These are phyloP conservation scores for Protodeltote pygarga DNA, from an alignment of 2,888 invertebrate species.

Conservation along the genomic window DNA sequence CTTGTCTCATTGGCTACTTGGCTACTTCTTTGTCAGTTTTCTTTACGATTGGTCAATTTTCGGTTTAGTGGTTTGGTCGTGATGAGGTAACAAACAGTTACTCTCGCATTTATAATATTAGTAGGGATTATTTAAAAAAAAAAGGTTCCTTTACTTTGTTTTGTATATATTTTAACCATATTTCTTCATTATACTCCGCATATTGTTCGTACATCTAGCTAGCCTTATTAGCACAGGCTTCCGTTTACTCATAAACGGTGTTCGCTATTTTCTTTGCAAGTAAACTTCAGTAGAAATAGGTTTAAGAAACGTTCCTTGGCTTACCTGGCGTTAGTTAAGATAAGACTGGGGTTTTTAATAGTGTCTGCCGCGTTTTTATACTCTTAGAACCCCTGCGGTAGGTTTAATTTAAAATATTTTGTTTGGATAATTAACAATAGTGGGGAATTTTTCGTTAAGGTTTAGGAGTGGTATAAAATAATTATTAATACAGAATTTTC, in stretches of 20 bases:
- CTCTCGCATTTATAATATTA: too few species aligned
- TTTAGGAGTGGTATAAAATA: too few species aligned
- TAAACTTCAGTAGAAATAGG: constrained; percentile 56
- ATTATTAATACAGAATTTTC: too few species aligned
- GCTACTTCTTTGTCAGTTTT: too few species aligned
- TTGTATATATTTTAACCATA: constrained; percentile 31
- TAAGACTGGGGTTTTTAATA: constrained; percentile 57
- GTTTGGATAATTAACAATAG: constrained; percentile 8
- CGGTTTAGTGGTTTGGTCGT: too few species aligned
- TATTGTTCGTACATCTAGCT: constrained; percentile 52
- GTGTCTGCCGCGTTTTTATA: constrained; percentile 46
- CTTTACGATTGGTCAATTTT: too few species aligned
- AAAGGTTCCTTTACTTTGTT: constrained; percentile 4
- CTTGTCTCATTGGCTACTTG: too few species aligned
- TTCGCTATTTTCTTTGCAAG: constrained; percentile 61
- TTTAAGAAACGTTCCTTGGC: constrained; percentile 55
- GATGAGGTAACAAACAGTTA: too few species aligned
- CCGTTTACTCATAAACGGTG: constrained; percentile 63
- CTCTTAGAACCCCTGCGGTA: constrained; percentile 15
- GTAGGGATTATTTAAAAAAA: constrained; percentile 18
- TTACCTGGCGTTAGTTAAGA: constrained; percentile 58
- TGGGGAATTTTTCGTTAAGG: too few species aligned
- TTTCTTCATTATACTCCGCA: constrained; percentile 39
- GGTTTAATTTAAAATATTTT: constrained; percentile 35
- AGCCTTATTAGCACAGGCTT: constrained; percentile 64